Base-by-base conservation (phyloP, 2,888 invertebrate species). In the Abrostola triplasia region DNA sequence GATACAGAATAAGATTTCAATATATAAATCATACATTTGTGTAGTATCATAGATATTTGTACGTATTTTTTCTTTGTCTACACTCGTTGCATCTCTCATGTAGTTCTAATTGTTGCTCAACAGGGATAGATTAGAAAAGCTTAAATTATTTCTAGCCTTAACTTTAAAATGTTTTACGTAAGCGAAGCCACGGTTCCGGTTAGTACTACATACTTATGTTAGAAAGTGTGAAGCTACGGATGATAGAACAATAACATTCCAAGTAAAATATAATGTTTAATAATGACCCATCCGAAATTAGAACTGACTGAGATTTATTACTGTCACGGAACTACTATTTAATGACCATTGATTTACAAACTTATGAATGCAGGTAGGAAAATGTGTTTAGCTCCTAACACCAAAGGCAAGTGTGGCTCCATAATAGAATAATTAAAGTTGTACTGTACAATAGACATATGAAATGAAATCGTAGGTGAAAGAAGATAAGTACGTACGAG, bases 401-500 rank as follows among this genome's bases (percentile, higher is more conserved):
- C 40, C 37, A 49, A 7, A 64, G 51, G 55, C 12, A 48, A 44
- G 0, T 24, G 6, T 6, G 7, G 12, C 40, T 48, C 10, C 69
- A 10, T 1, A 64, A 11, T 58, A 10, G 66, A 60, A 73, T 66
- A 62, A 59, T 65, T 79, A 79, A 64, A 71, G 59, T 81, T 77
- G 81, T 74, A 66, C 53, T 69, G 71, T 13, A 60, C 57, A 59
- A 81, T 72, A 77, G 77, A 80, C 77, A 68, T 79, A 78, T 78
- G 80, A 82, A 84, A 86, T 83, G 80, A 82, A 84, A 86, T 64
- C 53, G 65, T 72, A 85, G 81, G 85, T 84, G 86, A 87, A 86
- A 87, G 87, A 88, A 84, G 79, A 81, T 83, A 84, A 24, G 84
- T 83, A 83, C 67, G 73, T 67, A 83, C 65, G 70, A 73, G 88